Conservation (phyloP, 2,113 vertebrate genomes). For the Oreochromis spilurus region DNA sequence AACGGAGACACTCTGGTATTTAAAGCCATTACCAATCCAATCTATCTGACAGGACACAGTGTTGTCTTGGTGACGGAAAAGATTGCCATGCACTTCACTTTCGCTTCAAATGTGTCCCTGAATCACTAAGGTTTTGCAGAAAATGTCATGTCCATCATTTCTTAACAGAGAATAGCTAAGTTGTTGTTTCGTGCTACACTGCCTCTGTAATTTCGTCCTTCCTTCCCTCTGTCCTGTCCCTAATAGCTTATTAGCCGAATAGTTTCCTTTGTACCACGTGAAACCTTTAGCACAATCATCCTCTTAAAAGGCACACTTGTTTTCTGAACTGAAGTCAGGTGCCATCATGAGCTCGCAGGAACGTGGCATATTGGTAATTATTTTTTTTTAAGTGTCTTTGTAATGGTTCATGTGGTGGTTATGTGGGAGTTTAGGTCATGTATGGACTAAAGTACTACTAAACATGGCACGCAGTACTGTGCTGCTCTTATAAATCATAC, state of each 20-base stretch:
- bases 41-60: slow-evolving; percentile 18
- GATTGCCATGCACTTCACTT: slow-evolving; percentile 11
- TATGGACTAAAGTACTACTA: not conserved
- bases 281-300: not conserved
- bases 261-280: not conserved
- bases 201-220: not conserved
- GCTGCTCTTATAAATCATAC: not conserved
- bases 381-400: not conserved
- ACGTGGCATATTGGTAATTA: not conserved
- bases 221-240: not conserved
- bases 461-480: not conserved
- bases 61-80: slow-evolving; percentile 46
- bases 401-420: not conserved
- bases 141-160: slow-evolving; percentile 63
- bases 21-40: slow-evolving; percentile 55
- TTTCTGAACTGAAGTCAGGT: not conserved
- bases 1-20: slow-evolving; percentile 45
- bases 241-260: slow-evolving; percentile 7
- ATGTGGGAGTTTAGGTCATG: not conserved
- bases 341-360: not conserved
- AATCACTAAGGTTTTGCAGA: not conserved
- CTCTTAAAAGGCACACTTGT: slow-evolving; percentile 3
- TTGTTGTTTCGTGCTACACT: not conserved
- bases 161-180: not conserved
- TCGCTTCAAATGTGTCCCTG: slow-evolving; percentile 6